These are phyloP conservation scores for Crypturellus tataupa DNA, from an alignment of 2,797 vertebrate species.

Conservation along the genomic window DNA sequence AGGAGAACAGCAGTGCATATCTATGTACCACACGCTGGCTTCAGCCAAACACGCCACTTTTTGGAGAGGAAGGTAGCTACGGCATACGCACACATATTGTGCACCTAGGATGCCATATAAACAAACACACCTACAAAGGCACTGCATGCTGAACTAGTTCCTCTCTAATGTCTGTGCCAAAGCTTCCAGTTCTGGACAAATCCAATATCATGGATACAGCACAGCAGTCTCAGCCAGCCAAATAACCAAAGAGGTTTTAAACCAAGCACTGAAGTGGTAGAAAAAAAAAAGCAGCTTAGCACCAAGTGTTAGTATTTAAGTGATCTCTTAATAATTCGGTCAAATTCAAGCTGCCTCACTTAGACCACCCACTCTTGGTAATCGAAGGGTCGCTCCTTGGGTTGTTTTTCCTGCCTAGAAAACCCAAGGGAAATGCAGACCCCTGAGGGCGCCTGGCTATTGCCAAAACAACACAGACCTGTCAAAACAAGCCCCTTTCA, in stretches of 20 bases:
- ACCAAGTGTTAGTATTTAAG: background rate
- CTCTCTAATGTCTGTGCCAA: background rate
- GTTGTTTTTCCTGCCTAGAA: background rate
- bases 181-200: slow-evolving; percentile 7
- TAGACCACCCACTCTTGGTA: background rate
- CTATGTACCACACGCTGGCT: slow-evolving; percentile 2
- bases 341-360: background rate
- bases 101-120: background rate
- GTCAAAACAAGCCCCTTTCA: background rate
- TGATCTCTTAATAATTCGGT: background rate
- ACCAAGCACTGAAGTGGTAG: background rate
- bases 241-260: slow-evolving; percentile 28
- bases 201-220: background rate
- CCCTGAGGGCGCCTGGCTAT: background rate
- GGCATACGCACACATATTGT: slow-evolving; percentile 39
- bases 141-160: background rate
- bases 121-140: slow-evolving; percentile 53
- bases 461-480: background rate
- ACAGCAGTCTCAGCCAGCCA: background rate
- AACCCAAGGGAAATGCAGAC: background rate
- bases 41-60: slow-evolving; percentile 38
- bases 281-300: background rate
- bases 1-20: background rate
- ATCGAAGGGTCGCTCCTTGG: background rate
- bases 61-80: slow-evolving; percentile 6